These are phyloP conservation scores for Pristiophorus japonicus DNA, from an alignment of 2,113 vertebrate species.

Conservation along the genomic window DNA sequence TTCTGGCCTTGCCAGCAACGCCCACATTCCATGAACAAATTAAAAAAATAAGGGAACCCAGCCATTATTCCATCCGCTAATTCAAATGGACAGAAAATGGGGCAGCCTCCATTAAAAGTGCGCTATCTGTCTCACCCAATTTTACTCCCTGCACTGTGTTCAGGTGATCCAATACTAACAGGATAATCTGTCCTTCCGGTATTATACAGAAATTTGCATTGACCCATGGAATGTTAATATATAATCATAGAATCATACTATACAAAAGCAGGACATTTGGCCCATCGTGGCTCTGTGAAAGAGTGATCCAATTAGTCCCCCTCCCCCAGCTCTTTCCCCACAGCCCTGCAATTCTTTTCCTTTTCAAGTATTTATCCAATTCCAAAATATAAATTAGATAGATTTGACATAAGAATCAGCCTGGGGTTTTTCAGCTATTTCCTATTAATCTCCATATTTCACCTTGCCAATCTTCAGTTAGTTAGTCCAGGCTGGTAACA, in stretches of 20 bases:
- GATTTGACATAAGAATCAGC: background rate
- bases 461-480: background rate
- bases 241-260: background rate
- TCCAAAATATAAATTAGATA: background rate
- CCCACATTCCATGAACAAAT: too few species aligned
- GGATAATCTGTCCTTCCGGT: background rate
- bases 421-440: background rate
- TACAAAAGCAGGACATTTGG: background rate
- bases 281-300: background rate
- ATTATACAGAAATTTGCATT: background rate
- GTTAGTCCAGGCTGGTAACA: background rate
- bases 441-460: background rate
- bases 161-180: background rate
- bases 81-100: too few species aligned
- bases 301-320: background rate
- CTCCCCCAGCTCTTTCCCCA: background rate
- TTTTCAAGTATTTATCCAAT: background rate
- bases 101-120: too few species aligned
- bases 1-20: too few species aligned
- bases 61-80: too few species aligned
- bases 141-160: background rate
- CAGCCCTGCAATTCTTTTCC: background rate
- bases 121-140: background rate
- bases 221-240: background rate
- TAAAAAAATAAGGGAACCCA: too few species aligned